Evolutionary conservation across 2,888 invertebrate species (phyloP), one percentile per base, ranked within the genome.

Genomic region (Drosophila robusta): DNA sequence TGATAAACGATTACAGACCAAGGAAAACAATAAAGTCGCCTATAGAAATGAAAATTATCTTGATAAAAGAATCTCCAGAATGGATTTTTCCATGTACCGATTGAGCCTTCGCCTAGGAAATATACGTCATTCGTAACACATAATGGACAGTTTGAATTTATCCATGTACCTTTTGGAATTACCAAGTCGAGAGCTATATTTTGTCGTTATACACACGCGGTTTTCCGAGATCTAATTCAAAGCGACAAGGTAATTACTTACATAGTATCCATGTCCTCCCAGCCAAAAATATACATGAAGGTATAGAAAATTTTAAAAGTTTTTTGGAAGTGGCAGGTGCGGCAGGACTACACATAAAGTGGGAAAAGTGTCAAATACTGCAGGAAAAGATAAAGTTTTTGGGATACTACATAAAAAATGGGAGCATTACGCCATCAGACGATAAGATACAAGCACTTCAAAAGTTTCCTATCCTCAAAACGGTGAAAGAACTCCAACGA

Each of bases 141-240:
- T 29, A 29, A 29, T 36, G 36, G 47, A 6, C 34, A 49, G n/a
- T 49, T 22, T 22, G 52, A 52, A 22, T 52, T 52, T 18, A 32
- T 32, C 6, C 52, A 52, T 26, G 32, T 52, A 8, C 42, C 29
- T 3, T 52, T 52, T 14, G 42, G 41, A 14, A 52, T 52, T 3
- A 32, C 29, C 5, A 52, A 52, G 9, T 41, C 52, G 2, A 18
- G 32, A 7, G 42, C 41, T 24, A 42, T 52, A 11, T 52, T 32
- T 24, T 41, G 32, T 24, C 14, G 52, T 24, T 39, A 50, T n/a
- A 38, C 38, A n/a, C 36, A 18, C 12, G 49, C 36, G n/a, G 36
- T 22, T 22, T 36, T 49, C 3, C 18, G 49, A 7, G 4, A 22
- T 5, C 18, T 49, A 16, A 36, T 36, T n/a, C 14, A 46, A 4